These are phyloP conservation scores for Etheostoma nigrum DNA, from an alignment of 2,797 vertebrate species.

Conservation along the genomic window DNA sequence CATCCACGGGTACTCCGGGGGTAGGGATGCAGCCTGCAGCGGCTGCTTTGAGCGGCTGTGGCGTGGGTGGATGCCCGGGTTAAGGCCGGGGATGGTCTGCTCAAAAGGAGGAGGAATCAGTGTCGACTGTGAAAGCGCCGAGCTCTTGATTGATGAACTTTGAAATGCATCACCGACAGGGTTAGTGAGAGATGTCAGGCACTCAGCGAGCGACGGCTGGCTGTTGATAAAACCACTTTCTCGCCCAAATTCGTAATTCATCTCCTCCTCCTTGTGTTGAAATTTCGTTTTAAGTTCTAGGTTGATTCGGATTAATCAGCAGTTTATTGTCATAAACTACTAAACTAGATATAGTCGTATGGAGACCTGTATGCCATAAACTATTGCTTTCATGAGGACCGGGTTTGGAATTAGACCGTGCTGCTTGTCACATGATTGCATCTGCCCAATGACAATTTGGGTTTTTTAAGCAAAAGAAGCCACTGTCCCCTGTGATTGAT, in stretches of 20 bases:
- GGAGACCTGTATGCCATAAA: conserved; percentile 98
- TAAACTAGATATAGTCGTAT: conserved; percentile 95
- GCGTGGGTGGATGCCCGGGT: conserved; percentile 93
- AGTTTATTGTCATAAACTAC: conserved; percentile 86
- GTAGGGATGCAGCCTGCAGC: conserved; percentile 88
- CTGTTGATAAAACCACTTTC: conserved; percentile 99
- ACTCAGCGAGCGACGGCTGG: conserved; percentile 99
- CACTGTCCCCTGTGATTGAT: conserved; percentile 99
- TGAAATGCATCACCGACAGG: conserved; percentile 99
- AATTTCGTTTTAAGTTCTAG: conserved; percentile 86
- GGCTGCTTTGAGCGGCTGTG: conserved; percentile 93
- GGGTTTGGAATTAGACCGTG: conserved; percentile 99
- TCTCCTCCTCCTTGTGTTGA: conserved; percentile 92
- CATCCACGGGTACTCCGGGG: conserved; percentile 98
- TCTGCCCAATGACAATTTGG: conserved; percentile 99
- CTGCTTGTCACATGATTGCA: conserved; percentile 99
- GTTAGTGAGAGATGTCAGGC: conserved; percentile 98
- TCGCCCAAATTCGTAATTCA: conserved; percentile 99
- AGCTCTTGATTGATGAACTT: conserved; percentile 99
- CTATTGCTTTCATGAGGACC: conserved; percentile 98
- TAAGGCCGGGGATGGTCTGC: conserved; percentile 96
- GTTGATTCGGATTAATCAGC: conserved; percentile 76
- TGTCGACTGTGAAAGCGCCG: conserved; percentile 97
- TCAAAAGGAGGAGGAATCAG: conserved; percentile 99
- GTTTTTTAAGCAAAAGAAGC: conserved; percentile 99